Base-by-base conservation (phyloP, 2,113 vertebrate genomes). In the Gila orcuttii region DNA sequence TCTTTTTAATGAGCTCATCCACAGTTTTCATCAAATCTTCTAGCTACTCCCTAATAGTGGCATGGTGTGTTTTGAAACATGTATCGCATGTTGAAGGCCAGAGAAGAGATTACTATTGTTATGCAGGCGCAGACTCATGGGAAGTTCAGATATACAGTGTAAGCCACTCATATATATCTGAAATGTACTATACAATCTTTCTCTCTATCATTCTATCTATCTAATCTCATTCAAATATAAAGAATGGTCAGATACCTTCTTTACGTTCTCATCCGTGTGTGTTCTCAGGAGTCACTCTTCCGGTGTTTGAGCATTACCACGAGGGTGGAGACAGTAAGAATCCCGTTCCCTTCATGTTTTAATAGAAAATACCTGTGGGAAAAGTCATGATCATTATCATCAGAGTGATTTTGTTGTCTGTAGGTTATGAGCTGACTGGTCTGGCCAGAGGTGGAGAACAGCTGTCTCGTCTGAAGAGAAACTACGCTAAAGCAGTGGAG, bases 251-350 rank as follows among this genome's bases (percentile, higher is more conserved):
- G 33, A 71, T 42, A 2, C 23, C 19, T 47, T 9, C 33, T 36
- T 15, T 5, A 13, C 10, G 33, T 3, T 39, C 12, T 8, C 33
- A 1, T 21, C 39, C 21, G 19, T 3, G 71, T 19, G 76, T 86
- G 55, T 79, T 62, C 36, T 85, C 91, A 99, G 98, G 98, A 91
- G 98, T 99, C 60, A 98, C 97, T 15, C 93, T 99, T 36, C 98
- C 98, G 4, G 97, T 99, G 86, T 99, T 99, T 92, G 98, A 99
- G 88, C 96, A 98, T 92, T 99, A 99, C 91, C 97, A 99, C 76
- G 98, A 99, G 95, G 98, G 98, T 92, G 96, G 97, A 2, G 98
- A 99, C 91, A 99, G 98, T 99, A 94, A 98, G 97, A 96, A n/a
- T 5, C 10, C 31, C 7, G 0, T 3, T 28, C 36, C 11, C 69